Conservation (phyloP, 2,113 vertebrate species). For the Mus pahari region DNA sequence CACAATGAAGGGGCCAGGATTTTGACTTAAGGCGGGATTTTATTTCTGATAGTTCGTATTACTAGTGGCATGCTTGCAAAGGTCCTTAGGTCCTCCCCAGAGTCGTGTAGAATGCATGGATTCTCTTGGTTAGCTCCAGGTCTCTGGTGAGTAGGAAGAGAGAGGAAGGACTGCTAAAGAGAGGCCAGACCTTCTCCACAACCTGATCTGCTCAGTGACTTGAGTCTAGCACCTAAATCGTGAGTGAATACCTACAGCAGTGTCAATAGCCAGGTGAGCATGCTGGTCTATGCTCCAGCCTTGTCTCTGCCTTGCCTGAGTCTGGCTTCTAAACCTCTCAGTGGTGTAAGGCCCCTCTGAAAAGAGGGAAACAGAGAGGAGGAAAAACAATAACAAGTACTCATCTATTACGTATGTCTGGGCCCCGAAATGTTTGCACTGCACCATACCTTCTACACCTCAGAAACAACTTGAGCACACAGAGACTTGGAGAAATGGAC, state of each 20-base stretch:
- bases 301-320: slow-evolving; percentile 10
- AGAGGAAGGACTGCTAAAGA: neutral
- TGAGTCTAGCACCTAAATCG: slow-evolving; percentile 11
- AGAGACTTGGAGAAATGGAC: slow-evolving; percentile 35
- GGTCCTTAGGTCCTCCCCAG: neutral
- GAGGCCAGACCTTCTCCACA: neutral
- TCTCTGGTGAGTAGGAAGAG: neutral
- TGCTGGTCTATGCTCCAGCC: neutral
- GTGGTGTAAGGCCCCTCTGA: neutral
- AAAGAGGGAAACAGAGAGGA: slow-evolving; percentile 30
- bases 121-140: neutral
- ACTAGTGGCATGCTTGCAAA: neutral
- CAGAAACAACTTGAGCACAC: slow-evolving; percentile 39
- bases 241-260: slow-evolving; percentile 39
- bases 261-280: slow-evolving; percentile 38
- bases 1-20: neutral
- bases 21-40: slow-evolving; percentile 13
- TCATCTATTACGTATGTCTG: slow-evolving; percentile 16
- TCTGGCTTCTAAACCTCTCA: neutral
- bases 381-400: neutral
- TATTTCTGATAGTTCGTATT: slow-evolving; percentile 34
- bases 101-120: neutral
- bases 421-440: slow-evolving; percentile 22
- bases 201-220: neutral
- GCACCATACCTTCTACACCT: slow-evolving; percentile 44